These are phyloP conservation scores for Chaetura pelagica DNA, from an alignment of 2,113 vertebrate species.

Conservation along the genomic window DNA sequence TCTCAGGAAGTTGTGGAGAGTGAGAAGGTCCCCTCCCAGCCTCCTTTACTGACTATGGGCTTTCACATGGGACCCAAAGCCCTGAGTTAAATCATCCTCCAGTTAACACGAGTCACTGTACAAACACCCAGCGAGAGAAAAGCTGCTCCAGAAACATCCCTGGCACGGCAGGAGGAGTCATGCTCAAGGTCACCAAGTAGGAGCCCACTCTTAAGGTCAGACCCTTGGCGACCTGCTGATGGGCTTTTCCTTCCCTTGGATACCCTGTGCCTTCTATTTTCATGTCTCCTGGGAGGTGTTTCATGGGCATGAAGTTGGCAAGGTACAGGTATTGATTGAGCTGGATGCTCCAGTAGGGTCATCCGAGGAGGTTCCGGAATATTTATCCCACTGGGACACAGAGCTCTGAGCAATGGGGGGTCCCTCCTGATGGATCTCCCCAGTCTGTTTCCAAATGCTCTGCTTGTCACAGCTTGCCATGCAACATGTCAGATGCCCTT, in stretches of 20 bases:
- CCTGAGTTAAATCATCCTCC: neutral
- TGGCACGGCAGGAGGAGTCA: neutral
- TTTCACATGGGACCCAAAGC: neutral
- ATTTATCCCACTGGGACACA: neutral
- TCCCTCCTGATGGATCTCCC: neutral
- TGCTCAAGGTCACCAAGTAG: neutral
- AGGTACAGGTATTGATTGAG: neutral
- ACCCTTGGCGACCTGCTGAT: neutral
- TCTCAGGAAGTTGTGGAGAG: no score
- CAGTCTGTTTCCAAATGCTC: neutral
- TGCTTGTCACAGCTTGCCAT: neutral
- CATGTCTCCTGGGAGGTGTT: neutral
- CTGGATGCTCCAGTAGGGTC: neutral
- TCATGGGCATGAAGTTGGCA: fast-evolving
- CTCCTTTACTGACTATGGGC: neutral
- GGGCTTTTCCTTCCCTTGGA: neutral
- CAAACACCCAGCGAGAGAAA: neutral
- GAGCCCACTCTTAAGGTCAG: neutral
- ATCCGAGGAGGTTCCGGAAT: neutral
- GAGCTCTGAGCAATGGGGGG: neutral
- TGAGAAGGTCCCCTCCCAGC: no score
- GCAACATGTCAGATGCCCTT: neutral
- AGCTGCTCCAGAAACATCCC: neutral
- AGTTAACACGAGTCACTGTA: conserved; percentile 10
- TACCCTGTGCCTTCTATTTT: fast-evolving